Evolutionary conservation across 2,888 invertebrate genomes (phyloP).

Genomic region (Torymus texanus): DNA sequence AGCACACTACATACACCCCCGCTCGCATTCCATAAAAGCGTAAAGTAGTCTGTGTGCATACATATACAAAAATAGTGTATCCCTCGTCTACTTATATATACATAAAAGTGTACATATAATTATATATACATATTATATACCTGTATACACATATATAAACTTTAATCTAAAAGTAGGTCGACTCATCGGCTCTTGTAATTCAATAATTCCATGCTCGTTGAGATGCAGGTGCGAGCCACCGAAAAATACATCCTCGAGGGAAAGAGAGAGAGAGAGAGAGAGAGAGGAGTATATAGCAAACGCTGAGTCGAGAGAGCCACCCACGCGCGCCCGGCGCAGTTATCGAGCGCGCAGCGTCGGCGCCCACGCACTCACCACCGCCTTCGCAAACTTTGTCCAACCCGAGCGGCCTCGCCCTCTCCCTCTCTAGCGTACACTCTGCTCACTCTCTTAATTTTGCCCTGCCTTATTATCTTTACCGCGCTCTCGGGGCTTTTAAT

Average conservation of each 20-base stretch:
- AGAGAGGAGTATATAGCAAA: not conserved
- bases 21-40: too few species aligned
- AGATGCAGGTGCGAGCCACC: too few species aligned
- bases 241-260: not conserved
- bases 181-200: too few species aligned
- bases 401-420: not conserved
- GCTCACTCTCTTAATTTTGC: not conserved
- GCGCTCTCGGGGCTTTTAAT: not conserved
- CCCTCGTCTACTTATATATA: too few species aligned
- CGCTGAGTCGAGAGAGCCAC: not conserved
- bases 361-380: conserved; percentile 66
- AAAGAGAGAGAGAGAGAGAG: not conserved
- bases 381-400: conserved; percentile 58
- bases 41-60: too few species aligned
- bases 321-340: conserved; percentile 56
- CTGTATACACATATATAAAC: too few species aligned
- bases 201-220: too few species aligned
- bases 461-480: conserved; percentile 3
- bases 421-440: conserved; percentile 8
- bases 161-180: too few species aligned
- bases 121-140: too few species aligned
- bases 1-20: too few species aligned
- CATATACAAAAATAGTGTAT: too few species aligned
- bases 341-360: conserved; percentile 65
- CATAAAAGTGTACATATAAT: too few species aligned